These are phyloP conservation scores for Chironomus tepperi DNA, from an alignment of 1,140 invertebrate genomes.

Conservation along the genomic window DNA sequence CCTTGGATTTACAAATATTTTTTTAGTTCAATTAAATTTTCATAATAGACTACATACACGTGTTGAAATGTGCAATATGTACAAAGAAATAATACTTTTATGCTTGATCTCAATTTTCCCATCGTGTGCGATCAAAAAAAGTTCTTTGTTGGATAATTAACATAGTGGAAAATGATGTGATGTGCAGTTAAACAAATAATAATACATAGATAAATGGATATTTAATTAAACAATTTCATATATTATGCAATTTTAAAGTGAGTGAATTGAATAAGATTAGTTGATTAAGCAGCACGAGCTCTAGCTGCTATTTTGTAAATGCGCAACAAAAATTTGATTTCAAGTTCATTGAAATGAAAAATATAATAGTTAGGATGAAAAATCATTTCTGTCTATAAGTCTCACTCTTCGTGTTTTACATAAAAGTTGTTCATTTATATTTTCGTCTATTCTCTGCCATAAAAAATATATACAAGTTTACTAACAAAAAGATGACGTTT, in stretches of 20 bases:
- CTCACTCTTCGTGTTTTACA: not conserved
- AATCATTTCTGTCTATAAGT: too few relatives aligned
- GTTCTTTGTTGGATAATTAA: not conserved
- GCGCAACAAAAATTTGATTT: not conserved
- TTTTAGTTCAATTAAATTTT: constrained; percentile 7
- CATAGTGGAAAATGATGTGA: not conserved
- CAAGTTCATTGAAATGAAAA: constrained; percentile 2
- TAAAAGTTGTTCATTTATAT: not conserved
- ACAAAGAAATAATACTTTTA: not conserved
- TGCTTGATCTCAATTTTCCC: not conserved
- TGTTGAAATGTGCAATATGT: not conserved
- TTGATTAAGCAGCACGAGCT: not conserved
- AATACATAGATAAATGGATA: not conserved
- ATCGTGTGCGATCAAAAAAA: not conserved
- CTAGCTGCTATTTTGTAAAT: not conserved
- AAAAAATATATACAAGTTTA: not conserved
- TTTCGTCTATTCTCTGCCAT: not conserved
- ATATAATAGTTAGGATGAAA: not conserved
- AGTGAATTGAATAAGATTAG: not conserved
- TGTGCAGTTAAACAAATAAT: too few relatives aligned
- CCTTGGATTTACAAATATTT: not conserved
- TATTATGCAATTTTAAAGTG: not conserved
- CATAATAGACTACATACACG: not conserved
- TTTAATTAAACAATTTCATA: not conserved
- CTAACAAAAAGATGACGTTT: constrained; percentile 2